Evolutionary conservation across 2,797 vertebrate species (phyloP).

Genomic region (Florisuga fusca): DNA sequence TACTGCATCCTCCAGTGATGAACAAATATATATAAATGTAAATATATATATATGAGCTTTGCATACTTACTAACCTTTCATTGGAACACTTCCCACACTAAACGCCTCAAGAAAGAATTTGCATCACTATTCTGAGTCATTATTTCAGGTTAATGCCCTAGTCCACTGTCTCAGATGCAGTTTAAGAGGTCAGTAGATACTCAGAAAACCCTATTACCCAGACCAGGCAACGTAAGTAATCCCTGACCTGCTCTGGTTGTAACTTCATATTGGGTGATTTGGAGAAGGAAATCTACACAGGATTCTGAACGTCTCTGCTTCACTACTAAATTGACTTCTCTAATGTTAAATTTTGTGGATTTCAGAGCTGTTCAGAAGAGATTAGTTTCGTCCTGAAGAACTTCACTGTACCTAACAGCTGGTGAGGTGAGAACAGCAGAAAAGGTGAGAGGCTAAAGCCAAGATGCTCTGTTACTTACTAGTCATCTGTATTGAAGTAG

Average conservation of each 20-base stretch:
- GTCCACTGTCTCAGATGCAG: not conserved
- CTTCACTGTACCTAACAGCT: not conserved
- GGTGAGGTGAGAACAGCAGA: not conserved
- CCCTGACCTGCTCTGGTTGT: not conserved
- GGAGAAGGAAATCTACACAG: not conserved
- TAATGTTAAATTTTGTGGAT: not conserved
- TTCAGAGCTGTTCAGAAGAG: not conserved
- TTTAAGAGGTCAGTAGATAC: not conserved
- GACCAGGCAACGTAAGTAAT: not conserved
- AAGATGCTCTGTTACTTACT: not conserved
- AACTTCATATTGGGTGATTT: not conserved
- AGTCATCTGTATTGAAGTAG: fast-evolving
- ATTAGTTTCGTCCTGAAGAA: not conserved
- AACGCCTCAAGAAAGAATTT: not conserved
- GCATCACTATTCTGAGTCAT: not conserved
- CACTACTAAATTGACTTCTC: not conserved
- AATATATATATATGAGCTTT: not conserved
- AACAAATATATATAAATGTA: not conserved
- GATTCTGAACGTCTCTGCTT: not conserved
- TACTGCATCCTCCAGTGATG: not conserved
- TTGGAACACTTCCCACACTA: not conserved
- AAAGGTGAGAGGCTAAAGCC: not conserved
- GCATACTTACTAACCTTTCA: not conserved
- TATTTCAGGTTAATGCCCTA: not conserved
- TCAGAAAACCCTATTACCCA: not conserved